phyloP scores from a whole-genome alignment of 2,113 vertebrate genomes.

The Clarias batrachus region DNA sequence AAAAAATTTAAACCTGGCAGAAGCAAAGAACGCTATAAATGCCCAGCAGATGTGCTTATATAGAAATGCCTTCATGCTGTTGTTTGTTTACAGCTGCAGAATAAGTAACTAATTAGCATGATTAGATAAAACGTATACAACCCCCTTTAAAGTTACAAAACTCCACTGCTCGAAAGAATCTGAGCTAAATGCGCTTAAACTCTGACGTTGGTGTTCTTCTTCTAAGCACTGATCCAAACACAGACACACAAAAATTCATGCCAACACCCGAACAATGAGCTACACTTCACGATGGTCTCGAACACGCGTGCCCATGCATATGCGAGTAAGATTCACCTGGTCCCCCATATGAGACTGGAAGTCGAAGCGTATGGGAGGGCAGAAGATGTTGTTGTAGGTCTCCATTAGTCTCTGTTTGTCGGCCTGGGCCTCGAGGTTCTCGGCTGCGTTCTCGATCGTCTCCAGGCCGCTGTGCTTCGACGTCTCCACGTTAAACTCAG shows the following conservation, averaged over 20 bases:
- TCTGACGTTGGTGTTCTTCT: neutral
- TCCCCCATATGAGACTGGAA: slow-evolving; percentile 99
- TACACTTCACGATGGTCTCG: slow-evolving; percentile 58
- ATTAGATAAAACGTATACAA: neutral
- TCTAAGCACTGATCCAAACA: neutral
- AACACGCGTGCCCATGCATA: neutral
- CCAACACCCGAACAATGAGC: neutral
- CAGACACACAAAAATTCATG: neutral
- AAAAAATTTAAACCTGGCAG: slow-evolving; percentile 6
- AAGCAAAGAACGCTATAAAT: neutral
- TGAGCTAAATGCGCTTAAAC: too few species aligned
- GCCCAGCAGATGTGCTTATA: slow-evolving; percentile 21
- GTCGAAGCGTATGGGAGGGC: slow-evolving; percentile 93
- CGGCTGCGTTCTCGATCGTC: slow-evolving; percentile 87
- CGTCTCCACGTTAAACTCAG: slow-evolving; percentile 91
- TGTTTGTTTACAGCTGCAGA: slow-evolving; percentile 16
- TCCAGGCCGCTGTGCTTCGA: slow-evolving; percentile 93
- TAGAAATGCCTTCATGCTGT: slow-evolving; percentile 8
- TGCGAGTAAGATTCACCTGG: slow-evolving; percentile 70
- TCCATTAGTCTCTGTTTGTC: slow-evolving; percentile 98
- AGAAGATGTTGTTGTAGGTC: slow-evolving; percentile 97
- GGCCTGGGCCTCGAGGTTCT: slow-evolving; percentile 90
- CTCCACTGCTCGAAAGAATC: neutral
- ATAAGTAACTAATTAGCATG: slow-evolving; percentile 19
- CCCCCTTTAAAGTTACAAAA: slow-evolving; percentile 1